Base-by-base conservation (phyloP, 2,888 invertebrate species). In the Coremacera marginata region DNA sequence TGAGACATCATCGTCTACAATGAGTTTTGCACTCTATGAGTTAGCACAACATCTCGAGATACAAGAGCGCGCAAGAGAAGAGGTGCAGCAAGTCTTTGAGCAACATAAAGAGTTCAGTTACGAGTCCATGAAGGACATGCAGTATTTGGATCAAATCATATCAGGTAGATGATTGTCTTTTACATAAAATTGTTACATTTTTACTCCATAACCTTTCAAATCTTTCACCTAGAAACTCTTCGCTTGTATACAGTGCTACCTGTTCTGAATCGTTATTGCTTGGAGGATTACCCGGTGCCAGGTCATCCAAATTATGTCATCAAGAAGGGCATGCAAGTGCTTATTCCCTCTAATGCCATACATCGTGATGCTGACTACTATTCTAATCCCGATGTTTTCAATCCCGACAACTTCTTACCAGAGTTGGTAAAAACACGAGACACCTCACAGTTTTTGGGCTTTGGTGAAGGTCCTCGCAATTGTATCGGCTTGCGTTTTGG, bases 321-420 rank as follows among this genome's bases (percentile, higher is more conserved):
- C 72, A 90, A 91, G 55, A 90, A 91, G 44, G 86, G 83, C 9
- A 82, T 81, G 1, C 74, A 80, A 2, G 55, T 87, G 0, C 5
- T 86, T 0, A 79, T 88, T 8, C 88, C 88, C 0, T 80, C 82
- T 16, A 89, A 90, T 77, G 90, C 91, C 0, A 90, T 92, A 80
- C 93, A 93, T 74, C 90, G 90, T 84, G 92, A 93, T 80, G 86
- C 88, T 2, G 81, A 88, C 8, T 83, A 88, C 27, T 91, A 89
- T 80, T 89, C 89, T 0, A 89, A 93, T 0, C 93, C 94, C 0
- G 89, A 91, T 3, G 90, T 88, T 37, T 93, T 93, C 76, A 90
- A 92, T 75, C 93, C 93, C 0, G 92, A 93, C 0, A 89, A 93
- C 80, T 93, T 93, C 84, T 87, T 90, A 0, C 87, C 90, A 1